Evolutionary conservation across 2,888 invertebrate species (phyloP), one percentile per base, ranked within the genome.

Genomic region (Onchidella celtica): DNA sequence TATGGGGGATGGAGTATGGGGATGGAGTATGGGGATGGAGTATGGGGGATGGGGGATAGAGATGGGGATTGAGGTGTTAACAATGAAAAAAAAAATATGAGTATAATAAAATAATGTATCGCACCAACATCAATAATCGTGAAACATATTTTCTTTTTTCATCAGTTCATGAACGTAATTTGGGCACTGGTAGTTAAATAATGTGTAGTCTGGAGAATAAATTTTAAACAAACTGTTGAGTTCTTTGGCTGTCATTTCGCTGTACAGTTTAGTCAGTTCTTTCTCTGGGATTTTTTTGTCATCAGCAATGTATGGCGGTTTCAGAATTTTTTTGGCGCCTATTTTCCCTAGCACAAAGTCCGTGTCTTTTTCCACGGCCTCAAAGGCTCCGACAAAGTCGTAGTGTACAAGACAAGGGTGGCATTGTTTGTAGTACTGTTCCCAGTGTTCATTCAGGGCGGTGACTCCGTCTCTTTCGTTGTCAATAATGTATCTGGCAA

Each of bases 341-440:
- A 81, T 29, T 17, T 80, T 70, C 2, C 68, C 72, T 47, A 86
- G 27, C 17, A 85, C 83, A 9, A 83, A 40, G 4, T 32, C 24
- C 1, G 82, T 82, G 73, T 86, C 86, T 4, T 81, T 79, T 40
- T 79, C 79, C 21, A 97, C 94, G 0, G 96, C 96, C 91, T 97
- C 97, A 93, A 97, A 97, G 94, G 97, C 97, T 90, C 97, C 97
- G 86, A 97, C 95, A 90, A 97, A 95, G 90, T 96, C 96, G 93
- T 97, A 98, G 91, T 96, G 96, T 86, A 98, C 95, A 36, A 95
- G 94, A 91, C 98, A 98, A 0, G 97, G 97, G 92, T 96, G 96
- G 91, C 98, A 98, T 77, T 97, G 94, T 80, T 96, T 95, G 82
- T 95, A 94, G 86, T 97, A 96, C 0, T 97, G 96, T 90, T 95